phyloP scores from a whole-genome alignment of 2,888 invertebrate genomes.

The Eupithecia tripunctaria region DNA sequence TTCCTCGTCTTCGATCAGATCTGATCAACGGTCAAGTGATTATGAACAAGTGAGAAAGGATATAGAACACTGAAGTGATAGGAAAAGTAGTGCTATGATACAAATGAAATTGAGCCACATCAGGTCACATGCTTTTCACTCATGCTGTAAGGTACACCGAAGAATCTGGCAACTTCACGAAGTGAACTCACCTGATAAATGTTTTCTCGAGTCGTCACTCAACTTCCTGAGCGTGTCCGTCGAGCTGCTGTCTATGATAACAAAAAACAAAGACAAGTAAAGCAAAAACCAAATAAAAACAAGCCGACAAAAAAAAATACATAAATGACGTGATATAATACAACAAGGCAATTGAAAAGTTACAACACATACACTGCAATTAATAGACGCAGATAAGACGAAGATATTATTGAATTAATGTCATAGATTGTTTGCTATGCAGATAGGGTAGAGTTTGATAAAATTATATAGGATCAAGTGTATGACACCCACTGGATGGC shows the following conservation, averaged over 20 bases:
- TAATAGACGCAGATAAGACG: slow-evolving; percentile 45
- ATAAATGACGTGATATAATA: slow-evolving; percentile 52
- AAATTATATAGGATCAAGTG: slow-evolving; percentile 50
- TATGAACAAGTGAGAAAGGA: slow-evolving; percentile 56
- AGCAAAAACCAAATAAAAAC: slow-evolving; percentile 73
- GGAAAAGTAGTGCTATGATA: slow-evolving; percentile 45
- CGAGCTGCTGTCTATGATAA: slow-evolving; percentile 82
- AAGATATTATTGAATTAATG: slow-evolving; percentile 22
- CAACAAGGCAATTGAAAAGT: slow-evolving; percentile 45
- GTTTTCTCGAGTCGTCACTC: slow-evolving; percentile 83
- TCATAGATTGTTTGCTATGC: slow-evolving; percentile 39
- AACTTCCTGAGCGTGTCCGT: slow-evolving; percentile 79
- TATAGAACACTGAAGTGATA: slow-evolving; percentile 54
- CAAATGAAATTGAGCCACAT: slow-evolving; percentile 51
- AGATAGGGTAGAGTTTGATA: slow-evolving; percentile 60
- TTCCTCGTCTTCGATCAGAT: slow-evolving; percentile 85
- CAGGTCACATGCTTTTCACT: slow-evolving; percentile 55
- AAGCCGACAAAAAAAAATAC: slow-evolving; percentile 69
- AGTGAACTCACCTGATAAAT: slow-evolving; percentile 78
- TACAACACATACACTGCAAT: slow-evolving; percentile 54
- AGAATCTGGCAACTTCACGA: slow-evolving; percentile 11
- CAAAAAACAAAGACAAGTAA: slow-evolving; percentile 78
- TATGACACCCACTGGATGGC: slow-evolving; percentile 58
- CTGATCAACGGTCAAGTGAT: slow-evolving; percentile 65
- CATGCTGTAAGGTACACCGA: slow-evolving; percentile 59